phyloP scores from a whole-genome alignment of 2,797 vertebrate species.

The Scleropages formosus region DNA sequence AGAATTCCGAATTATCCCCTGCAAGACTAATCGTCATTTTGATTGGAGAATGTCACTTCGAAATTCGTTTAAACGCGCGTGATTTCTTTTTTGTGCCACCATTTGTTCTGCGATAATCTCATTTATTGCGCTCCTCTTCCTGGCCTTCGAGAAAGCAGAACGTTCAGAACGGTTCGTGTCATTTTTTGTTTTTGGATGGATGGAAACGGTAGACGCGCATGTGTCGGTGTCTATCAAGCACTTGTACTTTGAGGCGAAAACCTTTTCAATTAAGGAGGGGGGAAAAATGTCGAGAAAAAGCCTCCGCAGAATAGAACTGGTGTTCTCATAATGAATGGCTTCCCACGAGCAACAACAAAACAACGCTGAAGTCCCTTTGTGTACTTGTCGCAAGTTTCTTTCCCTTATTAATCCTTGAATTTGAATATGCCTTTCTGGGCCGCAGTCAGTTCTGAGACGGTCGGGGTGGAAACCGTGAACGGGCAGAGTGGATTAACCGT shows the following conservation, averaged over 20 bases:
- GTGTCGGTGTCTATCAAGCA: conserved; percentile 8
- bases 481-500: conserved; percentile 58
- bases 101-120: not conserved
- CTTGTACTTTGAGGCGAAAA: conserved; percentile 34
- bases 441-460: conserved; percentile 45
- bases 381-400: conserved; percentile 6
- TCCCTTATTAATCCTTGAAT: conserved; percentile 32
- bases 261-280: conserved; percentile 7
- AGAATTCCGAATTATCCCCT: not conserved
- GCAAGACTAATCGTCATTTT: not conserved
- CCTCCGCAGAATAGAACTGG: not conserved
- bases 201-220: not conserved
- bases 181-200: not conserved
- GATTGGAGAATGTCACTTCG: conserved; percentile 14
- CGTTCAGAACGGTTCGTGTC: not conserved
- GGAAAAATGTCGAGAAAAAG: conserved; percentile 22
- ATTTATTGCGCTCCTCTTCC: not conserved
- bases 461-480: conserved; percentile 53
- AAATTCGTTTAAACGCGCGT: not conserved
- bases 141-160: not conserved
- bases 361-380: conserved; percentile 30
- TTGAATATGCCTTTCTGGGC: conserved; percentile 38
- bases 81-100: not conserved
- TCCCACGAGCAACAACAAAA: conserved; percentile 33
- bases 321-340: conserved; percentile 9